These are phyloP conservation scores for Oligia latruncula DNA, from an alignment of 2,888 invertebrate species.

Conservation along the genomic window DNA sequence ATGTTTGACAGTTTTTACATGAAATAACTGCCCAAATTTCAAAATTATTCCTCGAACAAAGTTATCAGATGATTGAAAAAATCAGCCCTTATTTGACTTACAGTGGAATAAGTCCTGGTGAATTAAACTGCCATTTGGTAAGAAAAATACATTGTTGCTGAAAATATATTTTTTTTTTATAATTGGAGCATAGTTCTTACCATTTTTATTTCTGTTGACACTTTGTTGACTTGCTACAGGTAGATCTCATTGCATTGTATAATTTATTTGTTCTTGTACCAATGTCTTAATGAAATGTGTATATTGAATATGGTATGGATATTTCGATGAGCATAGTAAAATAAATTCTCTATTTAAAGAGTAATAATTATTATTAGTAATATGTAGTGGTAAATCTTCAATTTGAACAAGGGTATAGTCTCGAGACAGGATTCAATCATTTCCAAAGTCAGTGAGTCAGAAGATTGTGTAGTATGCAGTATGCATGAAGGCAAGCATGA, in stretches of 20 bases:
- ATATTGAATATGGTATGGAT: conserved; percentile 67
- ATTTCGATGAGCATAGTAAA: conserved; percentile 64
- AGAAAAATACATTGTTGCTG: conserved; percentile 43
- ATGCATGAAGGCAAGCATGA: conserved; percentile 14
- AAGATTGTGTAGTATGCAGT: conserved; percentile 24
- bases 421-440: conserved; percentile 50
- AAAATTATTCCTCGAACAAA: too few species aligned
- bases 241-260: conserved; percentile 72
- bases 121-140: conserved; percentile 60
- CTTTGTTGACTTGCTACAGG: conserved; percentile 60
- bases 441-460: conserved; percentile 38
- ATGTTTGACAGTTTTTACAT: too few species aligned
- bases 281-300: conserved; percentile 67
- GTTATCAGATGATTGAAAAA: too few species aligned
- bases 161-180: conserved; percentile 23
- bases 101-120: conserved; percentile 47
- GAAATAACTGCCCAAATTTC: too few species aligned
- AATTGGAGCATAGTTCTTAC: conserved; percentile 54
- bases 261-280: conserved; percentile 68
- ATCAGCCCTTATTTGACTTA: conserved; percentile 43
- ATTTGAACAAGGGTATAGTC: conserved; percentile 56
- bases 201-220: conserved; percentile 59
- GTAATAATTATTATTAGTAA: conserved; percentile 66
- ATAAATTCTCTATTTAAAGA: conserved; percentile 64
- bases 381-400: conserved; percentile 62